Base-by-base conservation (phyloP, 1,140 invertebrate species). In the Rhyacophila brunnea region DNA sequence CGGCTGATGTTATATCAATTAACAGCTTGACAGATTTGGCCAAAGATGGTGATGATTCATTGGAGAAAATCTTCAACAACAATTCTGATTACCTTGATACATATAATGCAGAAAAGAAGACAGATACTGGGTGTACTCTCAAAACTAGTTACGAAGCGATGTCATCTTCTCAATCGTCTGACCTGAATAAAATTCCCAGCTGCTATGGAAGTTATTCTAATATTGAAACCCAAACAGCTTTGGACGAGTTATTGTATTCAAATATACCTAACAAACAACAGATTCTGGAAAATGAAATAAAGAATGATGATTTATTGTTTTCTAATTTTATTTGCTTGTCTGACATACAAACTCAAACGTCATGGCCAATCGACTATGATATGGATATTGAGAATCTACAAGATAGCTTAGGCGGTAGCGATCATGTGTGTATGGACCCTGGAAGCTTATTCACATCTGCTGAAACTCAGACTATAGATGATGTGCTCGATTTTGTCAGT, bases 211-310 rank as follows among this genome's bases (percentile, higher is more conserved):
- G 28, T 43, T 57, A 23, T 19, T 36, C 47, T 11, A 43, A 59
- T 46, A 59, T 59, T 9, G 49, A 59, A 59, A 59, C 57, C 13
- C 57, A 59, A 38, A 59, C 57, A 6, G 57, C 57, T 32, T 20
- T 59, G 11, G 57, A 59, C 34, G 57, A 59, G n/a, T 18, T 59
- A 20, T 40, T 59, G 1, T 59, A 59, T 38, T 59, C 36, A 2
- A 47, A 47, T 20, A 23, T 23, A 38, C 13, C 35, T 9, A 28
- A 28, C 23, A 28, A 28, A 28, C 23, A 28, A 28, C 23, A 28
- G 23, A 28, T 28, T 3, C 9, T 28, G 23, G 23, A 28, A 36
- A 36, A 38, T 34, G 14, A 19, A n/a, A 38, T 28, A 50, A 17
- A 45, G 18, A 11, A 34, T 32, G 18, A 32, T 15, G 48, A 58